Evolutionary conservation across 1,140 invertebrate genomes (phyloP), one percentile per base, ranked within the genome.

Genomic region (Brachystomella parvula): DNA sequence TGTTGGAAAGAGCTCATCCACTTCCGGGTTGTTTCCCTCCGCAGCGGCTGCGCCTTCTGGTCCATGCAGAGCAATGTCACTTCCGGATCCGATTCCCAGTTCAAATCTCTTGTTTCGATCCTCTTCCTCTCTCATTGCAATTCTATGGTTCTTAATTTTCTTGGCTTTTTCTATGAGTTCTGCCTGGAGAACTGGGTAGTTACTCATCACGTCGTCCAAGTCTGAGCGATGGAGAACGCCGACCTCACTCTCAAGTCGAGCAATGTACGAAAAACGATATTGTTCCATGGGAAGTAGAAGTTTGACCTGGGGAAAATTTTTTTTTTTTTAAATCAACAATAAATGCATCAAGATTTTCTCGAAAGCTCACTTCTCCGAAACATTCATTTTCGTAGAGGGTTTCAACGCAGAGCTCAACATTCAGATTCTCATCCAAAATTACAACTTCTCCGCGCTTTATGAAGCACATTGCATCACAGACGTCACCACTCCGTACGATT

Each of bases 401-500:
- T 29, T 66, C 66, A 21, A 73, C 68, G 44, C 68, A 70, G 28
- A 73, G 47, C 21, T 70, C 71, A 3, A 69, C 33, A 26, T 67
- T 61, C 24, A 47, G 32, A n/a, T 70, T 69, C 58, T 70, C 71
- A 39, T 73, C 71, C 3, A 73, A 21, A 58, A 73, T 70, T 0
- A 70, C 61, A 19, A 73, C 64, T 63, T 73, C 68, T 30, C 71
- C 71, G 26, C 59, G 64, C 33, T 68, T 73, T 17, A 73, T 66
- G 28, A 73, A 70, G n/a, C 70, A 70, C 56, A 73, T 66, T 32
- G 71, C 59, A 26, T 69, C 62, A 56, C 64, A 68, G 9, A 69
- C 67, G 35, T 70, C 65, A 21, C 68, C 71, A 32, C 58, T 53
- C 6, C 65, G 66, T 33, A 73, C 59, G 17, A 73, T 73, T n/a